These are phyloP conservation scores for Tympanuchus pallidicinctus DNA, from an alignment of 2,113 vertebrate species.

Conservation along the genomic window DNA sequence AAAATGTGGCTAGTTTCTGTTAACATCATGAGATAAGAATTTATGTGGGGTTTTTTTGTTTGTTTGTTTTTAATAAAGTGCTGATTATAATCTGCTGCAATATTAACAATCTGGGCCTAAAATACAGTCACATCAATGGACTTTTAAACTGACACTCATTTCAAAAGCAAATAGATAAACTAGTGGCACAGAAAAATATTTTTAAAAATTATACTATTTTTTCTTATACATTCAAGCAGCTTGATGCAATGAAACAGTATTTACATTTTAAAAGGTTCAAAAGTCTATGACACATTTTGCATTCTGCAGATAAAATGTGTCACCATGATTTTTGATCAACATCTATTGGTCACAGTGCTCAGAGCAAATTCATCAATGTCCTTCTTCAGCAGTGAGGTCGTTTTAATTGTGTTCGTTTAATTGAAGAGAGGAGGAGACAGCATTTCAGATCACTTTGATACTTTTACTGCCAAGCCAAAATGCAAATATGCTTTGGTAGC, in stretches of 20 bases:
- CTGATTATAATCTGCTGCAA: neutral
- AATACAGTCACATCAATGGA: neutral
- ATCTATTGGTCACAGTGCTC: neutral
- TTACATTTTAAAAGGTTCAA: neutral
- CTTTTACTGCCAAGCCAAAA: neutral
- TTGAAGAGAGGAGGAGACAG: neutral
- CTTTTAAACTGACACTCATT: neutral
- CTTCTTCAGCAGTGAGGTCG: neutral
- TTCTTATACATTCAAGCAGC: neutral
- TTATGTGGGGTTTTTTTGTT: neutral
- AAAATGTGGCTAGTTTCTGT: neutral
- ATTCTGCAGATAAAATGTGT: neutral
- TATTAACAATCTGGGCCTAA: neutral
- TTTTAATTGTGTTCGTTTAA: constrained; percentile 1
- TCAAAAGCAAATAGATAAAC: neutral
- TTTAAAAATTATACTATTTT: neutral
- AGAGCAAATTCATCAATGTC: neutral
- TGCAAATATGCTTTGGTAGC: neutral
- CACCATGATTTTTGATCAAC: neutral
- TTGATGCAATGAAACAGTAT: neutral
- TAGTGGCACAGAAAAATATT: neutral
- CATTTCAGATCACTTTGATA: neutral
- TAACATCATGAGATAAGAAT: neutral
- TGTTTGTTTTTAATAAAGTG: neutral
- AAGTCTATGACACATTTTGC: neutral